Conservation (phyloP, 1,140 invertebrate species). For the Meloidogyne floridensis region DNA sequence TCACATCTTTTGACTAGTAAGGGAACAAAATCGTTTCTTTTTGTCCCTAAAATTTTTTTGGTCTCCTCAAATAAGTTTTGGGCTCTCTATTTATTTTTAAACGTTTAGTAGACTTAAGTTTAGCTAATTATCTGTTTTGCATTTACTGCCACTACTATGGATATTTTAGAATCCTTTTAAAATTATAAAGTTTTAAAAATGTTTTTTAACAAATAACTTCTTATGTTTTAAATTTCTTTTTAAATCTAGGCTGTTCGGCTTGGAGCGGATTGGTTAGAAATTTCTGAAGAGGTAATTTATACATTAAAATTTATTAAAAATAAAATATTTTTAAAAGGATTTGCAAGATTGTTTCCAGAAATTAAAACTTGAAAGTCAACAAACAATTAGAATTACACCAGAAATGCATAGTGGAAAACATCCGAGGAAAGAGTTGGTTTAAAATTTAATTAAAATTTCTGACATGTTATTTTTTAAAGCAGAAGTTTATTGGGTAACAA, state of each 20-base stretch:
- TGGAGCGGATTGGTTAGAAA: constrained; percentile 17
- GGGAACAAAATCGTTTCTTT: no score
- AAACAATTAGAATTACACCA: background rate
- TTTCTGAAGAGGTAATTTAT: constrained; percentile 15
- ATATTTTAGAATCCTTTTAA: no score
- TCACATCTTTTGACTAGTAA: no score
- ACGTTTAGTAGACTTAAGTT: no score
- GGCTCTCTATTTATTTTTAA: no score
- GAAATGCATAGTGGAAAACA: background rate
- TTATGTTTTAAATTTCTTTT: background rate
- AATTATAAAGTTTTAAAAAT: no score
- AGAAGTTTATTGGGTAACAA: constrained; percentile 13
- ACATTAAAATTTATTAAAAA: background rate
- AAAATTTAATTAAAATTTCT: background rate
- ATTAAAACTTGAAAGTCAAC: constrained; percentile 3
- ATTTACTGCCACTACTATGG: no score
- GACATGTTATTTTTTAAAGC: constrained; percentile 11
- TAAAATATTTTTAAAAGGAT: background rate
- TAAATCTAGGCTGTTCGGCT: constrained; percentile 6
- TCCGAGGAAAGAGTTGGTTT: constrained; percentile 1
- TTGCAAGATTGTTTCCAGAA: background rate
- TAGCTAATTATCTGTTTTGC: no score
- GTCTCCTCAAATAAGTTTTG: no score
- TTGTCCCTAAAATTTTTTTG: no score
- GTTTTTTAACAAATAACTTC: no score